These are phyloP conservation scores for Lucilia cuprina DNA, from an alignment of 1,140 invertebrate genomes.

Conservation along the genomic window DNA sequence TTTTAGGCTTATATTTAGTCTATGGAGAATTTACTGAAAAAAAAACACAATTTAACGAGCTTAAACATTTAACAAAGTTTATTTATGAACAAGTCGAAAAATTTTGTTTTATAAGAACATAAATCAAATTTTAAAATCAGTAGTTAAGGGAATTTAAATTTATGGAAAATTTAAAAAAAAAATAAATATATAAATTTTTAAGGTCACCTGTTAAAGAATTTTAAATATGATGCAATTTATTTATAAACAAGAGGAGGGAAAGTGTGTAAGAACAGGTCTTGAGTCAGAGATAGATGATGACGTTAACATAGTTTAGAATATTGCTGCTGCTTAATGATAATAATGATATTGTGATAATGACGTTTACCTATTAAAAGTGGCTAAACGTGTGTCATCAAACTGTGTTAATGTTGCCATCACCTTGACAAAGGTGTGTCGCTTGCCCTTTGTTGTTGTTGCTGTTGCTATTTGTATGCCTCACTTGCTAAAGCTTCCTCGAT, in stretches of 20 bases:
- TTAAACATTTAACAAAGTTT: background rate
- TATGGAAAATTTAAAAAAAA: no score
- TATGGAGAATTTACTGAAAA: background rate
- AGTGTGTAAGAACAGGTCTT: no score
- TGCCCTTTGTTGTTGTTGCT: background rate
- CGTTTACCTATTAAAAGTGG: background rate
- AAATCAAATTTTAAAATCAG: no score
- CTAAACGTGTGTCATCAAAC: conserved; percentile 13
- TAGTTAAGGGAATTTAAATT: background rate
- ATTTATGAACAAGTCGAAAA: background rate
- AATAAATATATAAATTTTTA: background rate
- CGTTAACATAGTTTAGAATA: background rate
- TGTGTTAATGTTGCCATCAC: conserved; percentile 7
- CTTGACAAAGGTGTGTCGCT: background rate
- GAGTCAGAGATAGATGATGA: background rate
- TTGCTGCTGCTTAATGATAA: background rate
- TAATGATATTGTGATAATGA: background rate
- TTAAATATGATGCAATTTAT: background rate
- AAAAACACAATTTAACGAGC: background rate
- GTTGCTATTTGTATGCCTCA: background rate
- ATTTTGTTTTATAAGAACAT: no score
- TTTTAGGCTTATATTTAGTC: background rate
- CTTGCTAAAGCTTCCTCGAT: background rate
- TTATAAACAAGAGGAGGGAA: background rate
- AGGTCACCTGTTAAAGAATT: background rate